Base-by-base conservation (phyloP, 2,888 invertebrate species). In the Phortica magna region DNA sequence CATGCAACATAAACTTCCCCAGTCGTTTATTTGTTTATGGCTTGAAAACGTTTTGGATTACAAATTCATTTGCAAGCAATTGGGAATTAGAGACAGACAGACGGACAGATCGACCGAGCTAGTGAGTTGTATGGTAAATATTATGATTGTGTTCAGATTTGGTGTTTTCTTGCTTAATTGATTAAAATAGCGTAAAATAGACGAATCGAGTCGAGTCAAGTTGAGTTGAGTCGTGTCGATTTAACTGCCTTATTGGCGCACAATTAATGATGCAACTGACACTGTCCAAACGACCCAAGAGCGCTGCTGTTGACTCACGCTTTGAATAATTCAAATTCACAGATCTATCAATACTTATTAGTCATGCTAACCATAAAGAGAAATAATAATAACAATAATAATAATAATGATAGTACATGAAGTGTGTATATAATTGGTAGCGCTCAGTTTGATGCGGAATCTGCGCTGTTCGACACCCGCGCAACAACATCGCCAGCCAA, bases 21-120 rank as follows among this genome's bases (percentile, higher is more conserved):
- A 77, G 17, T 55, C 77, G 41, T 68, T 64, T 74, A 67, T 76
- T 73, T 79, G 78, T 77, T 55, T 78, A 78, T 78, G 80, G 84
- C 79, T 48, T 82, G 76, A 80, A 83, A 82, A 81, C 88, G 84
- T 84, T 87, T 85, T 84, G 87, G 84, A 88, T 87, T 86, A 86
- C 88, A 83, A 83, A 82, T 67, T 64, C 57, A 81, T 81, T 87
- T 85, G 84, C 84, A 84, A 84, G 87, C 88, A 85, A 88, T 88
- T 89, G 89, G 89, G 89, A 89, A 89, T 89, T 89, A 86, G 80
- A 81, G 83, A 31, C 1, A 31, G 31, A 31, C 31, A 2, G 31
- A 31, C 31, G 31, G 31, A 31, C 31, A 31, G 31, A 31, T 4
- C 2, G 31, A 31, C 31, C 5, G 31, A 31, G 31, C n/a, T n/a